phyloP scores from a whole-genome alignment of 2,113 vertebrate genomes.

The Eublepharis macularius region DNA sequence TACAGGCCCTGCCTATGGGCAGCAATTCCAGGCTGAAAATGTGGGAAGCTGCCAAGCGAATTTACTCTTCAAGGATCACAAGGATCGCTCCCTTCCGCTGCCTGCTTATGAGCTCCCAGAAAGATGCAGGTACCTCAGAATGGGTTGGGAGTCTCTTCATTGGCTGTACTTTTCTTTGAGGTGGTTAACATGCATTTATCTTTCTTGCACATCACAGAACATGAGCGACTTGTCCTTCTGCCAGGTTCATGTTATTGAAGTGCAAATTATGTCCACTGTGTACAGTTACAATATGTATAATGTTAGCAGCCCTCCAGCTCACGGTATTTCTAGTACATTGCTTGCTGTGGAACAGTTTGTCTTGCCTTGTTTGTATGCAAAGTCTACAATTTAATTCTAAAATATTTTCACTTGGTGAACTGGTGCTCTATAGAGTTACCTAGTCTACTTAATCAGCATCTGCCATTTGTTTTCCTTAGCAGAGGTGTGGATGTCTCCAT shows the following conservation, averaged over 20 bases:
- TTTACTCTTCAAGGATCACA: neutral
- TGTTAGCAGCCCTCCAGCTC: neutral
- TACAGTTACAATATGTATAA: slow-evolving; percentile 1
- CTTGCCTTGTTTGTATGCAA: neutral
- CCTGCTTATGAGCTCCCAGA: too few relatives aligned
- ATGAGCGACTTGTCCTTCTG: neutral
- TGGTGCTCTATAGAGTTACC: neutral
- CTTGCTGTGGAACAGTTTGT: neutral
- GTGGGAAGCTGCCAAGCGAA: neutral
- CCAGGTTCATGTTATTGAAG: neutral
- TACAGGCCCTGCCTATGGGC: neutral
- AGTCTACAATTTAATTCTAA: slow-evolving; percentile 5
- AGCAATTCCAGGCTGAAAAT: neutral
- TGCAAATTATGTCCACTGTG: neutral
- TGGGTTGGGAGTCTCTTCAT: neutral
- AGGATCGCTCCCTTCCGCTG: too few relatives aligned
- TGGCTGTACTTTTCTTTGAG: neutral
- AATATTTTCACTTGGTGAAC: neutral
- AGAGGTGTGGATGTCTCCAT: neutral
- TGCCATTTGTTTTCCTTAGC: neutral
- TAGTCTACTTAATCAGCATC: slow-evolving; percentile 7
- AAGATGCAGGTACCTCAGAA: neutral
- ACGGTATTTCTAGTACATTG: neutral
- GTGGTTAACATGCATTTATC: neutral
- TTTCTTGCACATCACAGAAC: neutral